Evolutionary conservation across 2,888 invertebrate genomes (phyloP).

Genomic region (Timema cristinae): DNA sequence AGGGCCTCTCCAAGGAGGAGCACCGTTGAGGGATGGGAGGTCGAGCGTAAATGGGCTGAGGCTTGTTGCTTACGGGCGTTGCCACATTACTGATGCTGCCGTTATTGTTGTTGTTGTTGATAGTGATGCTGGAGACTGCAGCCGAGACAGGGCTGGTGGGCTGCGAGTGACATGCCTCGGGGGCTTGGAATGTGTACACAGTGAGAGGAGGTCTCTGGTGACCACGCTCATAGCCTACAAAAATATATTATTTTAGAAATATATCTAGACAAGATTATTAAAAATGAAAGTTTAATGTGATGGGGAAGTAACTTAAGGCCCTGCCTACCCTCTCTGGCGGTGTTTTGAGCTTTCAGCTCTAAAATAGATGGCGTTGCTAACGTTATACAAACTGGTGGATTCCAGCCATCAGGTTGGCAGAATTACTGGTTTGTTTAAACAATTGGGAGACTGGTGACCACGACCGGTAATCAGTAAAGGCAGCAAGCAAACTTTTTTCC

Average conservation of each 20-base stretch:
- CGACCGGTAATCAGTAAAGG: no score
- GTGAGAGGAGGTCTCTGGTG: conserved; percentile 81
- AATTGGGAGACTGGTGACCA: no score
- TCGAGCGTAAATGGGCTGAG: conserved; percentile 45
- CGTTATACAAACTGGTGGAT: no score
- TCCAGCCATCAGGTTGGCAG: no score
- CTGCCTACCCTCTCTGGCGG: no score
- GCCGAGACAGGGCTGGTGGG: conserved; percentile 46
- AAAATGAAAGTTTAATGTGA: no score
- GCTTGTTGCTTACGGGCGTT: conserved; percentile 31
- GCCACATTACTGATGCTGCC: conserved; percentile 2
- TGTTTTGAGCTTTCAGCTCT: no score
- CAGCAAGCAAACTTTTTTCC: no score
- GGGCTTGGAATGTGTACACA: conserved; percentile 83
- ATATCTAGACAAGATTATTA: neutral
- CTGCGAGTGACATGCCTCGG: conserved; percentile 52
- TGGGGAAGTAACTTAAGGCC: no score
- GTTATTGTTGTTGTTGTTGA: neutral
- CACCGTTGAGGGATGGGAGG: conserved; percentile 78
- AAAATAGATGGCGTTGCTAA: no score
- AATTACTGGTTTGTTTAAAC: no score
- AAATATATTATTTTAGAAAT: conserved; percentile 16
- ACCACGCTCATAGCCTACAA: conserved; percentile 75
- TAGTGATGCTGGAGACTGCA: neutral
- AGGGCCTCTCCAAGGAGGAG: conserved; percentile 80